Evolutionary conservation across 92 coral and sea anemone genomes (phyloP).

Genomic region (Epizoanthus rinbou): DNA sequence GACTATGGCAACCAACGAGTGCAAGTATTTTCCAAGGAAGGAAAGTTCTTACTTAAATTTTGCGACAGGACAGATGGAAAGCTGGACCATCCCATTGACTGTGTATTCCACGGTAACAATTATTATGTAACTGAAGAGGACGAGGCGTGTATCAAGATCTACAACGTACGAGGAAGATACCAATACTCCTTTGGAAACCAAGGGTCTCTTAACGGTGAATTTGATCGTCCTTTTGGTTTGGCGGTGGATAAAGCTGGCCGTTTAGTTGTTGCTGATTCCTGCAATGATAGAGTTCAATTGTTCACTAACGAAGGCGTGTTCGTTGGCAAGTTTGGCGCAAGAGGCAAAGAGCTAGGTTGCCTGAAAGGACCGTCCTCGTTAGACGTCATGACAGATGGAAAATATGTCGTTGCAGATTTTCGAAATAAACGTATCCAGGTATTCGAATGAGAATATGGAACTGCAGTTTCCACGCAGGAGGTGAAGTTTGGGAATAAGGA

Average conservation of each 20-base stretch:
- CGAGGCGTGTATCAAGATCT: conserved; percentile 39
- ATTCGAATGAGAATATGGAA: not conserved
- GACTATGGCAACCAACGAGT: conserved; percentile 38
- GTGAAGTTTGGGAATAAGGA: too few species aligned
- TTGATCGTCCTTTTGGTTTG: conserved; percentile 42
- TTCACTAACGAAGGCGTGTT: conserved; percentile 35
- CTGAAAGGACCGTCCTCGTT: conserved; percentile 32
- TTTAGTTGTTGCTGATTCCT: conserved; percentile 35
- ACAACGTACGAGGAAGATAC: conserved; percentile 19
- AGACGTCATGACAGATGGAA: conserved; percentile 35
- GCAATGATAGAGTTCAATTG: conserved; percentile 37
- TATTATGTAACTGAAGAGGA: conserved; percentile 41
- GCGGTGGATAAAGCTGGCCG: conserved; percentile 25
- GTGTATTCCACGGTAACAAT: conserved; percentile 8
- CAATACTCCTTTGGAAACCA: conserved; percentile 28
- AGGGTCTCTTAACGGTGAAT: conserved; percentile 33
- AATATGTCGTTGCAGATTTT: conserved; percentile 35
- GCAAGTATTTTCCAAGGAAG: conserved; percentile 23
- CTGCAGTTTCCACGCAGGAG: too few species aligned
- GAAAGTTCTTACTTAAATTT: conserved; percentile 24
- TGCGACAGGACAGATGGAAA: conserved; percentile 39
- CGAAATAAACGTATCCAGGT: conserved; percentile 44
- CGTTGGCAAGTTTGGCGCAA: conserved; percentile 32
- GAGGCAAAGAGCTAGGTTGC: conserved; percentile 32
- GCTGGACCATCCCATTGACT: conserved; percentile 39